Percentiles rank a stretch among this genome's conserved stretches.
Conservation (phyloP, 2,797 vertebrate species). For the Sebastes hopkinsi region DNA sequence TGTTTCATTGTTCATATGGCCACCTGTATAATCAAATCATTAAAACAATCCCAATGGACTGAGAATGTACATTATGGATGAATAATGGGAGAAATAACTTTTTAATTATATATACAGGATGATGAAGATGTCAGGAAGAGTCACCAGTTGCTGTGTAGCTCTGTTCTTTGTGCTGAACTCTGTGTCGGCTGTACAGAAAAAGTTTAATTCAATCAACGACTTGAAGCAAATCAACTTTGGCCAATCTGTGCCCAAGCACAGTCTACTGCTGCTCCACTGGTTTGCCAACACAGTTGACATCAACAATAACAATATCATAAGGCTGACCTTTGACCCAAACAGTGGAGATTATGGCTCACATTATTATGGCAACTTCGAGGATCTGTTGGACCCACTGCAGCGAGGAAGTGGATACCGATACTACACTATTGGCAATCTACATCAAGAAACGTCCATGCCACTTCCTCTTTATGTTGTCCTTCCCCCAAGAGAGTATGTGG, state of each 20-base stretch:
- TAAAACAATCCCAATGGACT: background rate
- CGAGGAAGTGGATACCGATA: conserved; percentile 32
- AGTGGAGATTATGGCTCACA: conserved; percentile 57
- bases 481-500: background rate
- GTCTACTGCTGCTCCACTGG: conserved; percentile 71
- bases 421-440: conserved; percentile 68
- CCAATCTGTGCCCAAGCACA: conserved; percentile 50
- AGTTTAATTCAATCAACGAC: conserved; percentile 41
- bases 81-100: background rate
- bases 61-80: background rate
- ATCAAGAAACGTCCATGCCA: background rate
- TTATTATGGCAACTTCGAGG: conserved; percentile 69
- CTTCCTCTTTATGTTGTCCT: conserved; percentile 55
- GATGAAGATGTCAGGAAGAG: conserved; percentile 16
- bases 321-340: conserved; percentile 60
- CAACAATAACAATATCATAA: conserved; percentile 23
- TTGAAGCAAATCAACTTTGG: conserved; percentile 60
- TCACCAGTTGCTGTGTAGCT: background rate
- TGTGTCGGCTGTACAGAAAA: conserved; percentile 31
- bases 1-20: background rate
- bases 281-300: conserved; percentile 60
- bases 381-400: conserved; percentile 37
- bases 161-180: conserved; percentile 38
- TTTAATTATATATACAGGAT: conserved; percentile 38
- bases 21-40: background rate